Conservation (phyloP, 1,140 invertebrate genomes). For the Venustaconcha ellipsiformis region DNA sequence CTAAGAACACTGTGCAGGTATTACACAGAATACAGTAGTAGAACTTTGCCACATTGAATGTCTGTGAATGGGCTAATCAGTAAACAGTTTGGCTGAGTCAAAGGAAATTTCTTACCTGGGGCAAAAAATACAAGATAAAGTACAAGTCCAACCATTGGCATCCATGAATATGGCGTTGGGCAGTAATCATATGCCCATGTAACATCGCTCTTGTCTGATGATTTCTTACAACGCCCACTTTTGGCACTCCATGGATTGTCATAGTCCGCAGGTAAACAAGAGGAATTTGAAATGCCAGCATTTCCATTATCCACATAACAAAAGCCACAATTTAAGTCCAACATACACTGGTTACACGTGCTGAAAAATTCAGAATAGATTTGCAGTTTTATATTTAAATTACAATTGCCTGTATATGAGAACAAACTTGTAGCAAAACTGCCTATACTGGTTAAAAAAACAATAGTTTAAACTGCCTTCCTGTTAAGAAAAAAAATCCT, state of each 20-base stretch:
- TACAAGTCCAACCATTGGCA: slow-evolving; percentile 71
- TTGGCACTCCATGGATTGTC: slow-evolving; percentile 57
- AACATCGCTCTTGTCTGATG: slow-evolving; percentile 36
- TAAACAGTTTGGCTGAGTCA: too few relatives aligned
- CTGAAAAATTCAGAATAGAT: slow-evolving; percentile 48
- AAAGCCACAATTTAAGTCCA: slow-evolving; percentile 70
- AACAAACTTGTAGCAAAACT: too few relatives aligned
- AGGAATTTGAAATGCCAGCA: slow-evolving; percentile 47
- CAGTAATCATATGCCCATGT: slow-evolving; percentile 72
- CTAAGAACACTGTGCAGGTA: neutral
- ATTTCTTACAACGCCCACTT: slow-evolving; percentile 50
- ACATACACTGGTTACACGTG: slow-evolving; percentile 69
- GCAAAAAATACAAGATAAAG: slow-evolving; percentile 73
- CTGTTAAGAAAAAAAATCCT: too few relatives aligned
- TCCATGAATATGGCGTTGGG: slow-evolving; percentile 71
- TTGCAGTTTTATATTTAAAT: neutral
- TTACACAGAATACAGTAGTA: neutral
- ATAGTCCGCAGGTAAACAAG: slow-evolving; percentile 58
- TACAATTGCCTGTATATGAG: too few relatives aligned
- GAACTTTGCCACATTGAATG: too few relatives aligned
- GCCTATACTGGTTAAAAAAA: too few relatives aligned
- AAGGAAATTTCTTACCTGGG: slow-evolving; percentile 64
- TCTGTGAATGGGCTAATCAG: too few relatives aligned
- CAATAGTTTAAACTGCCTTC: too few relatives aligned
- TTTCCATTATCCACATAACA: slow-evolving; percentile 66